Evolutionary conservation across 2,888 invertebrate genomes (phyloP).

Genomic region (Limulus polyphemus): DNA sequence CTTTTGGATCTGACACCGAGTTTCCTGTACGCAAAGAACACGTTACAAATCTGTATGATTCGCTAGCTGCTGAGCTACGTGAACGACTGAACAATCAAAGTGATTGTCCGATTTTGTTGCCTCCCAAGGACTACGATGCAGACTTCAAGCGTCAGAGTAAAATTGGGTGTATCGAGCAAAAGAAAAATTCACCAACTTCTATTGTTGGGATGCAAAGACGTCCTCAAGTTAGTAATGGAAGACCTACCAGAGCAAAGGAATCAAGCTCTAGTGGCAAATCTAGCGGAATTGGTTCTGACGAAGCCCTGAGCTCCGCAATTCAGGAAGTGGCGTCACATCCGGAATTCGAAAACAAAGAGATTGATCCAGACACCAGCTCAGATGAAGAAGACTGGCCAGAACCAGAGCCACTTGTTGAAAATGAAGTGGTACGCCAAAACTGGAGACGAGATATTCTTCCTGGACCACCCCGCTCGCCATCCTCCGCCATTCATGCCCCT

Average conservation of each 20-base stretch:
- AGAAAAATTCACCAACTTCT: constrained; percentile 31
- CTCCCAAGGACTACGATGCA: constrained; percentile 89
- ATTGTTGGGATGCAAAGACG: constrained; percentile 21
- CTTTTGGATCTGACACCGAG: constrained; percentile 3
- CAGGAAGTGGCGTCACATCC: constrained; percentile 22
- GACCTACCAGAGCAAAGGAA: constrained; percentile 9
- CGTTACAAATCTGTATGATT: constrained; percentile 70
- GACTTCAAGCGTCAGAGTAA: constrained; percentile 67
- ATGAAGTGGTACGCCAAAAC: constrained; percentile 15
- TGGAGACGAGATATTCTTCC: constrained; percentile 14
- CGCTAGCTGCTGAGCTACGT: constrained; percentile 77
- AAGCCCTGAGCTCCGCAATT: constrained; percentile 22
- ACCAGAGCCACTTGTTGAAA: constrained; percentile 7
- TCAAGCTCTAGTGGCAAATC: constrained; percentile 15
- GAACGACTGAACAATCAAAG: constrained; percentile 49
- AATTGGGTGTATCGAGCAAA: constrained; percentile 55
- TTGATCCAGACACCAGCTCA: constrained; percentile 22
- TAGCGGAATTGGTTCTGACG: constrained; percentile 23
- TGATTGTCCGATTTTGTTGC: constrained; percentile 59
- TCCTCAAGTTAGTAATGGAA: constrained; percentile 8
- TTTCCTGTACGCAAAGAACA: constrained; percentile 27
- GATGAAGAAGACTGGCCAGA: constrained; percentile 20
- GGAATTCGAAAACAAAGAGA: constrained; percentile 22
- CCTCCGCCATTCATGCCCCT: not conserved
- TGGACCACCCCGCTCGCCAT: not conserved